Conservation (phyloP, 1,140 invertebrate species). For the Brachionus koreanus region DNA sequence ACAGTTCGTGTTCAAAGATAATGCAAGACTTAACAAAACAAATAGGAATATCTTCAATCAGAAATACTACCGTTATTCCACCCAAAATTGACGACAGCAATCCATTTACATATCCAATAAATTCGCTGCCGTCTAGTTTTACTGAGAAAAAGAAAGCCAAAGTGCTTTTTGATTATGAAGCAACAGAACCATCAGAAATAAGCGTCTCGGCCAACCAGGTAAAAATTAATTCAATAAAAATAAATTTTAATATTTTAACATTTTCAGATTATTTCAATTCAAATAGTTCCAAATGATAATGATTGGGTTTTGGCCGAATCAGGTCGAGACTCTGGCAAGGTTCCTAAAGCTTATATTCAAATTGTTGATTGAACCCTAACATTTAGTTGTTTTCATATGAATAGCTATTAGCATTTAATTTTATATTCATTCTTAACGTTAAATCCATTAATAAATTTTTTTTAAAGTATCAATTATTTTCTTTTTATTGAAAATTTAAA, state of each 20-base stretch:
- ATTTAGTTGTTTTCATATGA: background rate
- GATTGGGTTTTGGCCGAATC: conserved; percentile 36
- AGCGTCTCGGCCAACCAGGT: conserved; percentile 38
- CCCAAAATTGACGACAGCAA: background rate
- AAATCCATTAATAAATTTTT: background rate
- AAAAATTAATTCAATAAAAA: background rate
- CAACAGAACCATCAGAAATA: conserved; percentile 36
- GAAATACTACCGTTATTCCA: background rate
- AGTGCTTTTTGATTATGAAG: conserved; percentile 33
- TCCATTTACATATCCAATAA: background rate
- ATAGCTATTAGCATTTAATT: background rate
- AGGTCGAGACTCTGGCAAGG: conserved; percentile 6
- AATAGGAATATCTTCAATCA: conserved; percentile 6
- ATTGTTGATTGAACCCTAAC: conserved; percentile 10
- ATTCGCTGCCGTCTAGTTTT: conserved; percentile 1
- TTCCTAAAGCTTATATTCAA: conserved; percentile 42
- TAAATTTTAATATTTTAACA: background rate
- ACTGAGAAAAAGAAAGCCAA: conserved; percentile 25
- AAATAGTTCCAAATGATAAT: conserved; percentile 43
- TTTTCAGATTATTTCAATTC: conserved; percentile 19
- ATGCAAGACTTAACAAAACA: conserved; percentile 36
- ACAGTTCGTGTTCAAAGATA: background rate
- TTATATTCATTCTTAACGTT: background rate
- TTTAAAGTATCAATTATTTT: too few relatives aligned
- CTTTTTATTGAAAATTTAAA: background rate